Evolutionary conservation across 2,113 vertebrate species (phyloP).

Genomic region (Anhinga anhinga): DNA sequence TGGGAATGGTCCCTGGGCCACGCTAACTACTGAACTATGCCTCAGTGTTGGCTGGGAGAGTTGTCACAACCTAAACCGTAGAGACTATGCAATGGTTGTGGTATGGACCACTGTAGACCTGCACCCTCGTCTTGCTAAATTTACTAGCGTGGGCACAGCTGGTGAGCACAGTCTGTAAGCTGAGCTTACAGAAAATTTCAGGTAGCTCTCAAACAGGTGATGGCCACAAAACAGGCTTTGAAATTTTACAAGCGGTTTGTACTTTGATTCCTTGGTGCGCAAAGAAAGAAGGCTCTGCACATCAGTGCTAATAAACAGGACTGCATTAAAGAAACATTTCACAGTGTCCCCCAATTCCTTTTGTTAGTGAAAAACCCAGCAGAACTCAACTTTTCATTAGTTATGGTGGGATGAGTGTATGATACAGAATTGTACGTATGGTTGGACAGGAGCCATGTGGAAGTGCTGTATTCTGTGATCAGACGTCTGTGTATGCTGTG

Average conservation of each 20-base stretch:
- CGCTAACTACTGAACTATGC: background rate
- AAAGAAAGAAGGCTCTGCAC: background rate
- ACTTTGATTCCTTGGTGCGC: background rate
- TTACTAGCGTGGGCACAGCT: accelerated
- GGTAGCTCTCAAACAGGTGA: background rate
- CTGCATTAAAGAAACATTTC: background rate
- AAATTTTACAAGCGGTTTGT: background rate
- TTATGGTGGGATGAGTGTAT: background rate
- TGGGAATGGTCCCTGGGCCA: background rate
- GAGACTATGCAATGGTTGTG: background rate
- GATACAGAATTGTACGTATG: background rate
- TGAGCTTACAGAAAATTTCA: background rate
- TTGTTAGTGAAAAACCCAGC: background rate
- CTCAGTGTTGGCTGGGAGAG: background rate
- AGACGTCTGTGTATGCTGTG: accelerated
- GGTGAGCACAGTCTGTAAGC: background rate
- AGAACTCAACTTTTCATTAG: background rate
- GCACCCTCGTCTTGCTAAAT: background rate
- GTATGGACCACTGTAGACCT: background rate
- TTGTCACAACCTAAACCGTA: background rate
- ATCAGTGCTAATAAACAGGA: background rate
- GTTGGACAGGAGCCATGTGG: background rate
- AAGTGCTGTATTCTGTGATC: background rate
- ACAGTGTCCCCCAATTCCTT: background rate
- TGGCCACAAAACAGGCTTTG: background rate